A percentile compares a stretch with the other conserved stretches of the same genome.
phyloP scores from a whole-genome alignment of 2,113 vertebrate genomes.

The Picathartes gymnocephalus region DNA sequence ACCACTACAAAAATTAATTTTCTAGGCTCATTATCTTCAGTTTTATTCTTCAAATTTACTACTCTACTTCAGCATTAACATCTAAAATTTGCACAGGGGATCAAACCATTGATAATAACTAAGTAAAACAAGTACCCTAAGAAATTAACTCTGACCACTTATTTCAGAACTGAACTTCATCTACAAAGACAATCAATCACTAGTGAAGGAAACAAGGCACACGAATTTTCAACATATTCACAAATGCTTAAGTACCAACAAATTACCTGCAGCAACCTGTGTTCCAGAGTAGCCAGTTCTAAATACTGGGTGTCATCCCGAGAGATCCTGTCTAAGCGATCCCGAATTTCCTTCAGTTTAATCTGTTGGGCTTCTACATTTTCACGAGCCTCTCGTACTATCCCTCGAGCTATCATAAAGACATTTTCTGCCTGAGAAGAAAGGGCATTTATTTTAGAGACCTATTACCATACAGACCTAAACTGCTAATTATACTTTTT shows the following conservation, averaged over 20 bases:
- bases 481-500: background rate
- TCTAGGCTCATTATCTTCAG: background rate
- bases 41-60: background rate
- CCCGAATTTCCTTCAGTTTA: constrained; percentile 89
- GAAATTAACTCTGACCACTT: background rate
- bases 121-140: background rate
- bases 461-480: background rate
- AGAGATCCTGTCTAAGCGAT: constrained; percentile 91
- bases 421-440: constrained; percentile 85
- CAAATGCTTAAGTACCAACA: background rate
- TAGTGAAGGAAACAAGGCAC: background rate
- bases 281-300: constrained; percentile 91
- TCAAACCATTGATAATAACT: background rate
- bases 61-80: background rate
- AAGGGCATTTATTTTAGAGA: background rate
- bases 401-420: constrained; percentile 93
- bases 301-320: constrained; percentile 91
- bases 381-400: constrained; percentile 84
- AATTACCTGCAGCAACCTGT: constrained; percentile 90
- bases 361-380: constrained; percentile 83
- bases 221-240: background rate
- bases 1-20: background rate
- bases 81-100: background rate
- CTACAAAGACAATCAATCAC: background rate
- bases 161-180: background rate